phyloP scores from a whole-genome alignment of 2,888 invertebrate species.

The Deilephila porcellus region DNA sequence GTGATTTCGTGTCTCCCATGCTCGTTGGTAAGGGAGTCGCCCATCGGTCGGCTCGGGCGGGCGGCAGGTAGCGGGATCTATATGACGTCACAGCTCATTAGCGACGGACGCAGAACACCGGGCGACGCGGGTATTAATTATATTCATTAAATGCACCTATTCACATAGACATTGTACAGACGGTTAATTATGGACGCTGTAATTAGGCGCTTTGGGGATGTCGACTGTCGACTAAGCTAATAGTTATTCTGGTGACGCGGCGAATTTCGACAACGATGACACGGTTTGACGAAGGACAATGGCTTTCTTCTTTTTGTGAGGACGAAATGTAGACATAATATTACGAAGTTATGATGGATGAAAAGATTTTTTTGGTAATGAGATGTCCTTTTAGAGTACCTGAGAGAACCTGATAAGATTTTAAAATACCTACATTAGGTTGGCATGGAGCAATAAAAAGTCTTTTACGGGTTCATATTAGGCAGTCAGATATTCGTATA shows the following conservation, averaged over 20 bases:
- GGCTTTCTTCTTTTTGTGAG: not conserved
- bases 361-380: not conserved
- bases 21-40: not conserved
- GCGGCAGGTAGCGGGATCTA: conserved; percentile 18
- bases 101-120: conserved; percentile 35
- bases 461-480: no score
- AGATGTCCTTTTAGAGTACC: not conserved
- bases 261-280: not conserved
- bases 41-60: not conserved
- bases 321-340: not conserved
- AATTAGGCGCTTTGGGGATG: conserved; percentile 16
- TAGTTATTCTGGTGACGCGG: conserved; percentile 2
- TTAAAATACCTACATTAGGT: no score
- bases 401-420: no score
- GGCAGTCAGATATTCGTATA: no score
- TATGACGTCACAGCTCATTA: conserved; percentile 39
- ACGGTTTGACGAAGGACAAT: not conserved
- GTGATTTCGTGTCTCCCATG: not conserved
- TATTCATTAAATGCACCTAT: conserved; percentile 35
- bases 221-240: not conserved
- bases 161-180: conserved; percentile 10
- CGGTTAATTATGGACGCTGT: conserved; percentile 17
- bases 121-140: conserved; percentile 38
- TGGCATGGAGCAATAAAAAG: no score
- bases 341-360: not conserved